A percentile compares a stretch with the other conserved stretches of the same genome.
phyloP scores from a whole-genome alignment of 92 coral and sea anemone species.

The Phymanthus crucifer region DNA sequence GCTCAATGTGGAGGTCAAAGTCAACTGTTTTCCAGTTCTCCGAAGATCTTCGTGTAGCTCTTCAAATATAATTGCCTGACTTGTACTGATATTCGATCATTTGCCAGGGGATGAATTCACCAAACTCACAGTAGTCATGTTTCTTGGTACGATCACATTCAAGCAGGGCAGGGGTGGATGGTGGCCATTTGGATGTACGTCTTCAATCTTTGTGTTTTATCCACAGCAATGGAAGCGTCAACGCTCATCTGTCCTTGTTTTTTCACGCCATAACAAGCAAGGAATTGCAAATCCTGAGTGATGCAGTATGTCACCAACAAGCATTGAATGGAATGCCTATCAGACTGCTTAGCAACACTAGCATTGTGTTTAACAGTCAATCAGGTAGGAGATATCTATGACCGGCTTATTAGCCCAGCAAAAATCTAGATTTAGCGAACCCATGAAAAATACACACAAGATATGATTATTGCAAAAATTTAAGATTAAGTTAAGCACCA shows the following conservation, averaged over 20 bases:
- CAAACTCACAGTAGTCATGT: too few species aligned
- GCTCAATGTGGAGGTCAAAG: too few species aligned
- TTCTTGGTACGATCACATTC: neutral
- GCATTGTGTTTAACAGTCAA: neutral
- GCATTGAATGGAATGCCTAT: neutral
- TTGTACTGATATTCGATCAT: too few species aligned
- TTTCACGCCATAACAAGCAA: slow-evolving; percentile 15
- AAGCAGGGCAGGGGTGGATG: neutral
- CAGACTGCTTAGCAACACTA: neutral
- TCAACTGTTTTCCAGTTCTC: too few species aligned
- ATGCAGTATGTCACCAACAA: slow-evolving; percentile 9
- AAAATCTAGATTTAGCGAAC: too few species aligned
- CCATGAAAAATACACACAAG: too few species aligned
- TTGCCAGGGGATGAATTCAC: too few species aligned
- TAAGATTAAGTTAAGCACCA: too few species aligned
- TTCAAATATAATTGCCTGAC: too few species aligned
- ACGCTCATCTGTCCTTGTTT: slow-evolving; percentile 16
- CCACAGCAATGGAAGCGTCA: slow-evolving; percentile 26
- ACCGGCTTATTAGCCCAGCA: neutral
- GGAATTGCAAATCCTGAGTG: slow-evolving; percentile 8
- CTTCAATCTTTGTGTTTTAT: neutral
- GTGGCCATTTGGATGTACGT: too few species aligned
- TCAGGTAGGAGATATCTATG: neutral
- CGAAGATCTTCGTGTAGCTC: too few species aligned
- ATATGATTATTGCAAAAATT: too few species aligned